These are phyloP conservation scores for Dasypus novemcinctus DNA, from an alignment of 2,113 vertebrate genomes.

Conservation along the genomic window DNA sequence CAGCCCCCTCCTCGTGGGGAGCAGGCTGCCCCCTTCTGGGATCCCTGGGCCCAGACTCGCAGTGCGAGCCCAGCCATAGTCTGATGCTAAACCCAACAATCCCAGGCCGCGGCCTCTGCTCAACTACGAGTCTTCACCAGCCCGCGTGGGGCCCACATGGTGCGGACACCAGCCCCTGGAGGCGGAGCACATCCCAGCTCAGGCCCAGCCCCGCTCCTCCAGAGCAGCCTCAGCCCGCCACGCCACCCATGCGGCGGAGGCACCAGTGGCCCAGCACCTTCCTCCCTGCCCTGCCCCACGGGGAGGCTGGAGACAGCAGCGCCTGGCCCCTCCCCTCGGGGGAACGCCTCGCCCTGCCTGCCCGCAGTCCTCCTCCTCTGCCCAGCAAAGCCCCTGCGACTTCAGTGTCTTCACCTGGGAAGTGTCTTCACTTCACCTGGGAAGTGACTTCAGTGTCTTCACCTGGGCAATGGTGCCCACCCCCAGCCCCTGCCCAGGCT, in stretches of 20 bases:
- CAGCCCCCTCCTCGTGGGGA: background rate
- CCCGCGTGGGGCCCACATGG: no score
- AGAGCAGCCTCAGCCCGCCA: background rate
- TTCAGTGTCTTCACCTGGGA: background rate
- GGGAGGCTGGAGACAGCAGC: background rate
- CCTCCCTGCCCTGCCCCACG: background rate
- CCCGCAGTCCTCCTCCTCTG: background rate
- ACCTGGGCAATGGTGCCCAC: no score
- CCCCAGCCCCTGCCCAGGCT: no score
- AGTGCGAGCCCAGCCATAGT: rapidly evolving
- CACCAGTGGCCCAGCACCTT: no score
- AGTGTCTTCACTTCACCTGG: background rate
- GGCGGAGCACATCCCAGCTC: background rate
- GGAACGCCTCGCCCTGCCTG: background rate
- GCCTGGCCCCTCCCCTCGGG: background rate
- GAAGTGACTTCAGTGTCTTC: background rate
- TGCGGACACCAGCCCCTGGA: background rate
- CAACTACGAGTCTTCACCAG: background rate
- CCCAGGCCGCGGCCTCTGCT: background rate
- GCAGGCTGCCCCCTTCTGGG: background rate
- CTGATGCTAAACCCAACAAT: background rate
- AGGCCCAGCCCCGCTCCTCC: background rate
- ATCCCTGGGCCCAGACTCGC: background rate
- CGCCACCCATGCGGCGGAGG: background rate
- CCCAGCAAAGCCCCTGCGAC: no score